Conservation (phyloP, 2,113 vertebrate genomes). For the Blennius ocellaris region DNA sequence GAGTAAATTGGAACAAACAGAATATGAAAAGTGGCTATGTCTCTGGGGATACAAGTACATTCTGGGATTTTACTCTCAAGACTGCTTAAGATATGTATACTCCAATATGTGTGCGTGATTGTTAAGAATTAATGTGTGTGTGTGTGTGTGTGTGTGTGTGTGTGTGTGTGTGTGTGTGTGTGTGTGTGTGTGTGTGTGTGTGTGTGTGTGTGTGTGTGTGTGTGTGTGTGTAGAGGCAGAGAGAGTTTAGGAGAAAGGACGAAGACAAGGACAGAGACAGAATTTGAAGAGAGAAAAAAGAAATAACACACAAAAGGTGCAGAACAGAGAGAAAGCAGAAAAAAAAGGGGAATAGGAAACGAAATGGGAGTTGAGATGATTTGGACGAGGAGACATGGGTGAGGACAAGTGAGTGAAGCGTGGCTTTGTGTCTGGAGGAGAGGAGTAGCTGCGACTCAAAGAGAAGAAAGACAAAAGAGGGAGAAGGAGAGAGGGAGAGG, state of each 20-base stretch:
- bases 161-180: constrained; percentile 9
- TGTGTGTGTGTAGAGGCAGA: constrained; percentile 7
- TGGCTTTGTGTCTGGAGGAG: constrained; percentile 72
- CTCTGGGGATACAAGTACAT: constrained; percentile 65
- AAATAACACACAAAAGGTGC: constrained; percentile 34
- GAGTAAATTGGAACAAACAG: constrained; percentile 81
- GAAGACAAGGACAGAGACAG: constrained; percentile 56
- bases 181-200: constrained; percentile 21
- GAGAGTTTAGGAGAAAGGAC: constrained; percentile 60
- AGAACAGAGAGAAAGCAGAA: constrained; percentile 49
- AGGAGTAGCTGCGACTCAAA: constrained; percentile 26
- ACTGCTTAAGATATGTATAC: constrained; percentile 62
- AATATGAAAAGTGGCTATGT: constrained; percentile 77
- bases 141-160: constrained; percentile 16
- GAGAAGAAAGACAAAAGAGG: too few relatives aligned
- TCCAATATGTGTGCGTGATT: constrained; percentile 22
- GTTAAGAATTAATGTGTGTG: constrained; percentile 6
- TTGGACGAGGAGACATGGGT: constrained; percentile 65
- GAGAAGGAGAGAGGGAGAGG: constrained; percentile 5
- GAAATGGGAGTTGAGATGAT: constrained; percentile 64
- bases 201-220: constrained; percentile 10
- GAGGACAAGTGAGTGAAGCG: constrained; percentile 68
- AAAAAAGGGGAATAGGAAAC: constrained; percentile 57
- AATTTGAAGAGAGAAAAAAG: constrained; percentile 28
- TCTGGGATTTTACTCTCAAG: constrained; percentile 73